Evolutionary conservation across 2,797 vertebrate species (phyloP), one percentile per base, ranked within the genome.

Genomic region (Rhabdomys pumilio): DNA sequence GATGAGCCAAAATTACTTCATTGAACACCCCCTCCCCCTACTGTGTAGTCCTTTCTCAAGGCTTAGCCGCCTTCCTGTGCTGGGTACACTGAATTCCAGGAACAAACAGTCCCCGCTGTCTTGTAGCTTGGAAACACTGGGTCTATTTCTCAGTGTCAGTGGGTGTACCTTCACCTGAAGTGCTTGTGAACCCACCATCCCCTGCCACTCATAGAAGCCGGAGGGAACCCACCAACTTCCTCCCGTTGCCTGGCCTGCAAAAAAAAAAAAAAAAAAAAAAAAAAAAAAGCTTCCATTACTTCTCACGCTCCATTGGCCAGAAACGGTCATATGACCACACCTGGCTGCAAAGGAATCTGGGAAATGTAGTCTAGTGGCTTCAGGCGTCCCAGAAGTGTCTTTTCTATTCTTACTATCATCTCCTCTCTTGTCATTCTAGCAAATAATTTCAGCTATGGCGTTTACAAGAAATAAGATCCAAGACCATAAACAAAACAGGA

Each of bases 241-340:
- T 44, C 57, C 15, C 8, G 1, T 9, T 41, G 1, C 81, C 81
- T 6, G 57, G 7, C 38, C 14, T 6, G 57, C 38, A 31, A 31
- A 38, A 38, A 38, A 38, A 38, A 38, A 38, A 38, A 38, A 38
- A 38, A 38, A 38, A 38, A 38, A 38, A 38, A 38, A 38, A 38
- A 38, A 38, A 38, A 38, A 38, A 63, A 63, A 29, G n/a, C 19
- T 29, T 47, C 0, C 12, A 17, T 80, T 55, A 44, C 34, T 77
- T 87, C 14, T 92, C 34, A 50, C 6, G 57, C 50, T 19, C 67
- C 29, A 57, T n/a, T 93, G 86, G 88, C 67, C 83, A 89, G 90
- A 72, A 22, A 17, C 31, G 41, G 26, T 57, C 73, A 76, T 24
- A 4, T 77, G 91, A 50, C 34, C 15, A 6, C 11, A 84, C 15